Conservation (phyloP, 2,797 vertebrate species). For the Trematomus bernacchii region DNA sequence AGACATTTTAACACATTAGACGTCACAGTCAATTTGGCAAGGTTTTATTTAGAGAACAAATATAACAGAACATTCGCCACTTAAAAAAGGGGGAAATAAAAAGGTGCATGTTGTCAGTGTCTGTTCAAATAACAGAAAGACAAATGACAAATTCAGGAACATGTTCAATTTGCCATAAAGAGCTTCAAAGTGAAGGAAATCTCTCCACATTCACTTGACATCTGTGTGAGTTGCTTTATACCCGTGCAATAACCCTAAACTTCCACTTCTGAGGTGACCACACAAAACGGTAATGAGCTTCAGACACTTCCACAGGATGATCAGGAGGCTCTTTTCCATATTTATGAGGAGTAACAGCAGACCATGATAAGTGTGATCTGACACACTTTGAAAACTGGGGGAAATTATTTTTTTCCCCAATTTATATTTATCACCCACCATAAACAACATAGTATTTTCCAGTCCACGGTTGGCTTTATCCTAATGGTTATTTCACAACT, state of each 20-base stretch:
- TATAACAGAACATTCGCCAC: slow-evolving; percentile 11
- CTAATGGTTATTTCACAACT: no score
- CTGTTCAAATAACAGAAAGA: slow-evolving; percentile 45
- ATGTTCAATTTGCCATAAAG: slow-evolving; percentile 25
- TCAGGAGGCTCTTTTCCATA: slow-evolving; percentile 41
- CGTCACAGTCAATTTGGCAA: slow-evolving; percentile 24
- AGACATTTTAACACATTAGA: not conserved
- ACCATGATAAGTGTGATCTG: slow-evolving; percentile 43
- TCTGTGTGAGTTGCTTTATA: slow-evolving; percentile 61
- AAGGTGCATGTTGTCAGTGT: slow-evolving; percentile 39
- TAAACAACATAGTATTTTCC: slow-evolving; percentile 13
- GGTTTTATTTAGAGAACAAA: slow-evolving; percentile 55
- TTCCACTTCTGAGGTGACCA: slow-evolving; percentile 54
- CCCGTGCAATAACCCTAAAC: slow-evolving; percentile 71
- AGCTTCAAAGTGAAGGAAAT: slow-evolving; percentile 59
- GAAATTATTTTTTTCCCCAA: slow-evolving; percentile 26
- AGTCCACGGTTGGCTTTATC: slow-evolving; percentile 13
- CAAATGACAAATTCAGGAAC: slow-evolving; percentile 37
- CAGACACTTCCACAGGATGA: slow-evolving; percentile 54
- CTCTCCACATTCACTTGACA: slow-evolving; percentile 36
- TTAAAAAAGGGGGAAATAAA: not conserved
- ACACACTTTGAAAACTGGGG: slow-evolving; percentile 42
- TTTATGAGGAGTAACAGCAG: slow-evolving; percentile 52
- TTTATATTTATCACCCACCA: slow-evolving; percentile 24
- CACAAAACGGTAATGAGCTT: slow-evolving; percentile 49